Base-by-base conservation (phyloP, 2,888 invertebrate species). In the Pelosia muscerda region DNA sequence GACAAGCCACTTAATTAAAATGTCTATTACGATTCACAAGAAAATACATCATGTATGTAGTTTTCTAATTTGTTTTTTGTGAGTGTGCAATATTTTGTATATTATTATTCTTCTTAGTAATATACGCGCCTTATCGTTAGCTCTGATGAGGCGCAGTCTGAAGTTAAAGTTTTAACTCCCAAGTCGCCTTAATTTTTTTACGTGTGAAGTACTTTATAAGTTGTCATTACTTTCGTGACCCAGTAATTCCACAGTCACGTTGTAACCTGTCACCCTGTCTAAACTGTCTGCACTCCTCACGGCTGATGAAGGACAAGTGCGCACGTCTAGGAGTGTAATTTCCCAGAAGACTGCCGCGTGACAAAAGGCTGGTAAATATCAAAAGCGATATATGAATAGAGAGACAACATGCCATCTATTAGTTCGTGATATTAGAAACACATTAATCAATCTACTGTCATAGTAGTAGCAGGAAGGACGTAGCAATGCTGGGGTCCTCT, bases 1-100 rank as follows among this genome's bases (percentile, higher is more conserved):
- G 53, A 62, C 53, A 53, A 66, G 31, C 38, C 25, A 58, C 69
- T 68, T 69, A 66, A 78, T 76, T 72, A 68, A 66, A 49, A 68
- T 66, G 66, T 75, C 66, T 62, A 13, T 53, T 6, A n/a, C 26
- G 28, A 62, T 53, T 13, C 10, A 42, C 28, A 11, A 31, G 38
- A 38, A 60, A 23, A 53, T 53, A 42, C 9, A 53, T 6, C n/a
- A 9, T 55, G 25, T 1, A n/a, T 49, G 19, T 49, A 49, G n/a
- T n/a, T 19, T 49, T 2, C 9, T 6, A n/a, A n/a, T 9, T 6
- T 49, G 0, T 1, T n/a, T n/a, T 19, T 19, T 2, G 19, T 1
- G 8, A 19, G 19, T 42, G 5, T 15, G 15, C 13, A 38, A 15
- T 38, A 15, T 38, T 15, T n/a, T n/a, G n/a, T n/a, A n/a, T n/a